Evolutionary conservation across 2,113 vertebrate species (phyloP).

Genomic region (Callospermophilus lateralis): DNA sequence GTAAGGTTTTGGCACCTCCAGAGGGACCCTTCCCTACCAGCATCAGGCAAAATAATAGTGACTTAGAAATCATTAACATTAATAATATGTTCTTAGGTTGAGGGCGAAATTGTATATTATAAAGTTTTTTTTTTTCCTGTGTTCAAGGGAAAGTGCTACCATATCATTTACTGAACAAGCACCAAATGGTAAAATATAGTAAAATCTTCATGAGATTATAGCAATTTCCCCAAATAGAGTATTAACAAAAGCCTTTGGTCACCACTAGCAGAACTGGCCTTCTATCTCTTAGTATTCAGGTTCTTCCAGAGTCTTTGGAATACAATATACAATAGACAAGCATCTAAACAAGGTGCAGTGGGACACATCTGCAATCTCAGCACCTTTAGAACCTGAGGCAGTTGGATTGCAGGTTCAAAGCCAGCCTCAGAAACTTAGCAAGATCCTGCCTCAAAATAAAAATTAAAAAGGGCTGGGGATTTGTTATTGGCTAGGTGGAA

Average conservation of each 20-base stretch:
- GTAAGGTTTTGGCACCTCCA: neutral
- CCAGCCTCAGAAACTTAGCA: too few species aligned
- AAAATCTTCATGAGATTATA: conserved; percentile 32
- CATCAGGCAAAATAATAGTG: neutral
- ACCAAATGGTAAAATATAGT: neutral
- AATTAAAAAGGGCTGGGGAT: too few species aligned
- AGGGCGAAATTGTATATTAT: neutral
- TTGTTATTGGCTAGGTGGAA: too few species aligned
- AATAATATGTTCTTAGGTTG: neutral
- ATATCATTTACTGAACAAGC: neutral
- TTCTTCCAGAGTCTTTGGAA: neutral
- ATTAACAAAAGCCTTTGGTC: neutral
- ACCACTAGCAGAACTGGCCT: neutral
- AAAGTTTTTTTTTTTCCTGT: neutral
- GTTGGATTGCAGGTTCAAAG: too few species aligned
- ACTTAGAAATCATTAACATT: neutral
- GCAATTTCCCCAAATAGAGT: conserved; percentile 32
- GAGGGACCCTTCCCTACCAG: neutral
- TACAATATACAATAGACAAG: neutral
- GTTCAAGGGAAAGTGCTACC: conserved; percentile 14
- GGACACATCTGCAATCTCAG: too few species aligned
- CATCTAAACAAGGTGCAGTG: too few species aligned
- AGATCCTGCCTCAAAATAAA: too few species aligned
- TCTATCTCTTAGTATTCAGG: neutral
- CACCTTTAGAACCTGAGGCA: too few species aligned